These are phyloP conservation scores for Hyalella azteca DNA, from an alignment of 2,888 invertebrate species.

Conservation along the genomic window DNA sequence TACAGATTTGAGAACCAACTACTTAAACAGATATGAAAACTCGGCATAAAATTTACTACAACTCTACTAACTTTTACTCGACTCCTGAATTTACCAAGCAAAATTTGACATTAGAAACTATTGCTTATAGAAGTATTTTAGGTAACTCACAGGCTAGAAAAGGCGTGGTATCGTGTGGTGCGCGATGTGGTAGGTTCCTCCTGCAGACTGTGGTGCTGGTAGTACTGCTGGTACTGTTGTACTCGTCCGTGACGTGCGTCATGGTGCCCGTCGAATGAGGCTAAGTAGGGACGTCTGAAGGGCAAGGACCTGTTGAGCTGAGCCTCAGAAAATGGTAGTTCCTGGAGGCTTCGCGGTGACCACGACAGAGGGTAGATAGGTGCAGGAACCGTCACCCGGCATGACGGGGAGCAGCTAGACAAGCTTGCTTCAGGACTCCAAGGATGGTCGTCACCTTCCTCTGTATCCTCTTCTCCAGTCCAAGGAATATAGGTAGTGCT, in stretches of 20 bases:
- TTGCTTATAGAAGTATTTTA: not conserved
- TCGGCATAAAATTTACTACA: no score
- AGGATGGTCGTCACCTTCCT: not conserved
- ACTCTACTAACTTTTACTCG: no score
- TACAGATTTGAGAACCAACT: no score
- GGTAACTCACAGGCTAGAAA: slow-evolving; percentile 10
- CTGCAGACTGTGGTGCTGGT: slow-evolving; percentile 17
- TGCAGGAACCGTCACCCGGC: not conserved
- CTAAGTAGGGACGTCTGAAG: slow-evolving; percentile 1
- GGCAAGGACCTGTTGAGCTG: slow-evolving; percentile 16
- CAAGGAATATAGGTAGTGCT: not conserved
- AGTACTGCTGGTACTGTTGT: not conserved
- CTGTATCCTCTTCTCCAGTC: not conserved
- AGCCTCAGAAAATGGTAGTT: slow-evolving; percentile 5
- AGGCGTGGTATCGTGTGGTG: not conserved
- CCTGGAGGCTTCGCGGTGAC: slow-evolving; percentile 8
- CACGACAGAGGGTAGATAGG: not conserved
- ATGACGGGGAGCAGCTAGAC: not conserved
- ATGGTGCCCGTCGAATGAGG: not conserved
- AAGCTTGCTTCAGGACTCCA: not conserved
- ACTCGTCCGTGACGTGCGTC: not conserved
- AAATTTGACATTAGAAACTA: not conserved
- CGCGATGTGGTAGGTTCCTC: slow-evolving; percentile 1
- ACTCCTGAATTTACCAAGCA: no score
- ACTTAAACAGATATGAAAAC: no score